phyloP scores from a whole-genome alignment of 1,140 invertebrate genomes.

The Acromyrmex charruanus region DNA sequence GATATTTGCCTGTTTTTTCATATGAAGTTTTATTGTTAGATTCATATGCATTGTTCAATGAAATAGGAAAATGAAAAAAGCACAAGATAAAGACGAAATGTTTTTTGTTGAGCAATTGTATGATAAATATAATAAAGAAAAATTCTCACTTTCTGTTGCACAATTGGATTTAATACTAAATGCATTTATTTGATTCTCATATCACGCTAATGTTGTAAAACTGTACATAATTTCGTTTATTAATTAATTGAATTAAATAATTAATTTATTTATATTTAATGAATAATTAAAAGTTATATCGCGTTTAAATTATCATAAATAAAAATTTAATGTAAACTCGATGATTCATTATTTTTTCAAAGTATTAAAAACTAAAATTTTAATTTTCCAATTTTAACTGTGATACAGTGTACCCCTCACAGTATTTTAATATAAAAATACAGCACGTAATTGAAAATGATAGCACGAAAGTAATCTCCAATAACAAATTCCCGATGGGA shows the following conservation, averaged over 20 bases:
- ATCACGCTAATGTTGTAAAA: not conserved
- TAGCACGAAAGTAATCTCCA: not conserved
- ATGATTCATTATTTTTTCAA: not conserved
- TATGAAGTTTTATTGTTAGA: slow-evolving; percentile 53
- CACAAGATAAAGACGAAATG: not conserved
- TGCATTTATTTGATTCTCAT: not conserved
- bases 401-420: not conserved
- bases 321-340: not conserved
- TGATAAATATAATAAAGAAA: not conserved
- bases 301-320: not conserved
- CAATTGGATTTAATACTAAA: not conserved
- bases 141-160: not conserved
- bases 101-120: slow-evolving; percentile 7
- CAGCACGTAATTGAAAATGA: not conserved
- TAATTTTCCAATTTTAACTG: not conserved
- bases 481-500: not conserved
- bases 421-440: not conserved
- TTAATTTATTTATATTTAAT: not conserved
- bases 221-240: not conserved
- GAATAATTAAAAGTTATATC: not conserved
- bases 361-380: not conserved
- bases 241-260: slow-evolving; percentile 12
- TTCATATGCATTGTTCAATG: not conserved
- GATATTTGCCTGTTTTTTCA: slow-evolving; percentile 20
- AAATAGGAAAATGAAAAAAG: not conserved